These are phyloP conservation scores for Thamnophis elegans DNA, from an alignment of 2,797 vertebrate species.

Conservation along the genomic window DNA sequence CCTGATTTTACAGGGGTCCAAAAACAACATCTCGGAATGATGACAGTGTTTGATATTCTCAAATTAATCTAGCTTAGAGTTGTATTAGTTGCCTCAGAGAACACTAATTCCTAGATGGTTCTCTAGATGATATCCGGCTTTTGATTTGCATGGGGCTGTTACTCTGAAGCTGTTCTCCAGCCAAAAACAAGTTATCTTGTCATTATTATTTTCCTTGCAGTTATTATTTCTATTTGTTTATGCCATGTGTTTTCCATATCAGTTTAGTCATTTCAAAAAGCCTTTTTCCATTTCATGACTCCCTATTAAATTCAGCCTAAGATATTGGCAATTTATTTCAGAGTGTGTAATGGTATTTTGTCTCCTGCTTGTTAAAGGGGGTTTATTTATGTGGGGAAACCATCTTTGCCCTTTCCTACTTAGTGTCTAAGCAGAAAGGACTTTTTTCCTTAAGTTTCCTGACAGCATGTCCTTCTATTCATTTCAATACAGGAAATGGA, in stretches of 20 bases:
- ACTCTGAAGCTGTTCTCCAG: conserved; percentile 30
- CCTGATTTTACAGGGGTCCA: conserved; percentile 59
- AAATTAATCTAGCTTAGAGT: conserved; percentile 68
- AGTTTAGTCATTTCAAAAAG: neutral
- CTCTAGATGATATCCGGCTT: conserved; percentile 48
- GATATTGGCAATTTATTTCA: neutral
- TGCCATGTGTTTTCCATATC: conserved; percentile 2
- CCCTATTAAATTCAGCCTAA: neutral
- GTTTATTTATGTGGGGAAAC: neutral
- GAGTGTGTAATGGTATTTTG: neutral
- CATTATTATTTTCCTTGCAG: conserved; percentile 35
- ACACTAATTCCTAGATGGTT: conserved; percentile 69
- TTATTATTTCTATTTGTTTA: conserved; percentile 43
- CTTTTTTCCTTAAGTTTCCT: neutral
- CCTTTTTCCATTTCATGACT: neutral
- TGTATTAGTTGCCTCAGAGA: conserved; percentile 63
- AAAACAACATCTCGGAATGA: conserved; percentile 58
- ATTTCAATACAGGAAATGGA: neutral
- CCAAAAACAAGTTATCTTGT: conserved; percentile 38
- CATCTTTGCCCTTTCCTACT: neutral
- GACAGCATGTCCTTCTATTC: neutral
- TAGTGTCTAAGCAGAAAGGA: neutral
- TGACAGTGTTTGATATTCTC: conserved; percentile 61
- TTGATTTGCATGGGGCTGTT: conserved; percentile 46
- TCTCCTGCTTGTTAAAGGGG: neutral